phyloP scores from a whole-genome alignment of 2,888 invertebrate species.

The Aplocera efformata region DNA sequence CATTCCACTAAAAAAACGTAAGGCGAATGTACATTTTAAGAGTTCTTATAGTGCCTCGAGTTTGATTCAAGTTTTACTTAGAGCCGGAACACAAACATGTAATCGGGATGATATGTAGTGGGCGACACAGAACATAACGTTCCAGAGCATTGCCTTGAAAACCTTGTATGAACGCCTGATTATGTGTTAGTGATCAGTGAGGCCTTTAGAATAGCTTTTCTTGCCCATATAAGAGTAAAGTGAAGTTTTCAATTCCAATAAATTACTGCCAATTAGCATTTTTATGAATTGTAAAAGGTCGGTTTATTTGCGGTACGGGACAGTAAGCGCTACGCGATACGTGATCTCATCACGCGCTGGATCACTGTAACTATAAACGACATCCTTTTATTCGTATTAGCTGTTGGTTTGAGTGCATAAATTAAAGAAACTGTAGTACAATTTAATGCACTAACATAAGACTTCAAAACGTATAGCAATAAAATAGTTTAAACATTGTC shows the following conservation, averaged over 20 bases:
- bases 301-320: slow-evolving; percentile 20
- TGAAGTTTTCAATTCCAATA: slow-evolving; percentile 24
- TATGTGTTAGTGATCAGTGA: no score
- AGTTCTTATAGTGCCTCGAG: slow-evolving; percentile 18
- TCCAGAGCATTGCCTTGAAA: no score
- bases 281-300: slow-evolving; percentile 21
- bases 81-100: neutral
- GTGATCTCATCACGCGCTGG: no score
- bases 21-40: slow-evolving; percentile 25
- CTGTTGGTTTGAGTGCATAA: no score
- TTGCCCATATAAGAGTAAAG: slow-evolving; percentile 28
- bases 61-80: slow-evolving; percentile 18
- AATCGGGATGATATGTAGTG: no score
- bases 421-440: no score
- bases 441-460: slow-evolving; percentile 1
- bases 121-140: no score
- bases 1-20: slow-evolving; percentile 30
- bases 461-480: slow-evolving; percentile 10
- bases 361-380: no score
- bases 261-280: slow-evolving; percentile 31
- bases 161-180: neutral
- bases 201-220: slow-evolving; percentile 16
- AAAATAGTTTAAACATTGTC: slow-evolving; percentile 4
- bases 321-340: slow-evolving; percentile 1
- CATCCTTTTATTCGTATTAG: no score